Evolutionary conservation across 2,888 invertebrate genomes (phyloP).

Genomic region (Macaria liturata): DNA sequence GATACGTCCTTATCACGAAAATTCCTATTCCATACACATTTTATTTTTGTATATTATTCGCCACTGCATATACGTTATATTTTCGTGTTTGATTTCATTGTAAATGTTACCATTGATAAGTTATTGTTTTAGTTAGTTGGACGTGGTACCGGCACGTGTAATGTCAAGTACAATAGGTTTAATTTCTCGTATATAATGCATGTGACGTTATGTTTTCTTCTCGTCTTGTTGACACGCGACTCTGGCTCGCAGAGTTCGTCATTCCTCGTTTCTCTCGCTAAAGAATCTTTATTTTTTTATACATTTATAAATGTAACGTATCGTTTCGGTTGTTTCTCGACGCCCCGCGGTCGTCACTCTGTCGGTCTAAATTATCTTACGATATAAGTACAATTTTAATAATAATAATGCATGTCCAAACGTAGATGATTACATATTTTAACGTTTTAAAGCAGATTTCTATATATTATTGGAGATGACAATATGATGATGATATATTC

Average conservation of each 20-base stretch:
- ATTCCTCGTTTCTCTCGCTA: slow-evolving; percentile 74
- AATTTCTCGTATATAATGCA: slow-evolving; percentile 17
- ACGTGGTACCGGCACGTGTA: too few species aligned
- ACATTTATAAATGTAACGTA: slow-evolving; percentile 58
- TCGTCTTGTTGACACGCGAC: slow-evolving; percentile 35
- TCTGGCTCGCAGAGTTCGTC: slow-evolving; percentile 59
- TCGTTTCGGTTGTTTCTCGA: slow-evolving; percentile 46
- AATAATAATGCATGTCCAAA: slow-evolving; percentile 72
- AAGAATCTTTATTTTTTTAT: slow-evolving; percentile 82
- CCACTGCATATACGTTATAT: slow-evolving; percentile 54
- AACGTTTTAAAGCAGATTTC: slow-evolving; percentile 76
- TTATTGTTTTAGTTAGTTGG: slow-evolving; percentile 64
- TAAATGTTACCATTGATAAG: slow-evolving; percentile 82
- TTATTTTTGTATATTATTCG: slow-evolving; percentile 76
- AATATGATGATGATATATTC: slow-evolving; percentile 70
- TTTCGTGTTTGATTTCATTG: slow-evolving; percentile 64
- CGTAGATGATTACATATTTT: slow-evolving; percentile 73
- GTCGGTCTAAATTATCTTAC: slow-evolving; percentile 73
- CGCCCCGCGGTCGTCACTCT: slow-evolving; percentile 55
- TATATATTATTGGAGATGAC: slow-evolving; percentile 77
- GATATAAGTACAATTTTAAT: slow-evolving; percentile 74
- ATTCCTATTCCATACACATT: slow-evolving; percentile 77
- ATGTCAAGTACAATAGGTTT: slow-evolving; percentile 25
- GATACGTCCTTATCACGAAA: slow-evolving; percentile 75
- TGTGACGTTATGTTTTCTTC: slow-evolving; percentile 21